Evolutionary conservation across 2,113 vertebrate genomes (phyloP), one percentile per base, ranked within the genome.

Genomic region (Gobio gobio): DNA sequence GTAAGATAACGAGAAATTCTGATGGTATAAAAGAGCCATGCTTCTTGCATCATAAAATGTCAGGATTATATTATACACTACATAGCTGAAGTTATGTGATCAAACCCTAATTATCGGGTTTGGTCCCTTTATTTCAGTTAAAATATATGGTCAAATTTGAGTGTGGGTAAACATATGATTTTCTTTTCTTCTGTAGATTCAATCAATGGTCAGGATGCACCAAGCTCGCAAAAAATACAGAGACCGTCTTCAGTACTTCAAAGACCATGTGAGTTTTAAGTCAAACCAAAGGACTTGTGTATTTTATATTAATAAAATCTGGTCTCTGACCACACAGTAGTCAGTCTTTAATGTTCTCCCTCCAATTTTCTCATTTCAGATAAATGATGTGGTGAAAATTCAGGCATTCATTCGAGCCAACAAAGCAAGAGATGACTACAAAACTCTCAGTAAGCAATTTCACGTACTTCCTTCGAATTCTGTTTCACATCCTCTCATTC

Each of bases 371-470:
- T 82, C 86, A 0, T 84, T 91, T 66, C 90, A 99, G 98, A 97
- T 98, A 88, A 90, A 95, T 43, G 96, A 99, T 7, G 95, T 99
- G 88, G 91, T 99, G 90, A 99, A 99, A 94, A 98, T 99, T 89
- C 98, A 99, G 93, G 98, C 98, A 9, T 99, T 99, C 86, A 98
- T 99, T 78, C 95, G 98, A 91, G 98, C 98, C 82, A 99, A 99
- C 94, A 99, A 99, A 93, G 98, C 98, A 45, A 95, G 98, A 79
- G 98, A 99, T 47, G 98, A 99, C 93, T 99, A 99, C 94, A 99
- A 97, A 94, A 99, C 98, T 3, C 95, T 99, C 79, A 99, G 98
- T 99, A 92, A 97, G 98, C 96, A 76, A 29, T 3, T 54, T 54
- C 3, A 33, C 20, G 9, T 22, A 33, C 47, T 54, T 76, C 45